phyloP scores from a whole-genome alignment of 1,140 invertebrate genomes.

The Drosophila neocordata region DNA sequence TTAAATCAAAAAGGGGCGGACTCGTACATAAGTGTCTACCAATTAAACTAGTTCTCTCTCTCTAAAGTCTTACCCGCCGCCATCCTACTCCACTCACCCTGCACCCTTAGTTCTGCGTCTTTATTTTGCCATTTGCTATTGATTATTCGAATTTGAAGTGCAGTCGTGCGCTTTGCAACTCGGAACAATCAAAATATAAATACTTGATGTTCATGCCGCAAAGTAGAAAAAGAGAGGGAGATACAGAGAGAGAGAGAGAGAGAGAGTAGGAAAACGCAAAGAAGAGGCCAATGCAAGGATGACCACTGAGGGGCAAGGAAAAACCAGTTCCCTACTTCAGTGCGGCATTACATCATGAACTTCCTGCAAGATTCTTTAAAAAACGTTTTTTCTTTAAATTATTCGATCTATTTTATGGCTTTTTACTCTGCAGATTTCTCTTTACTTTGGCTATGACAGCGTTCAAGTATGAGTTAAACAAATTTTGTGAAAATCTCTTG shows the following conservation, averaged over 20 bases:
- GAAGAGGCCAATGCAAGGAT: too few species aligned
- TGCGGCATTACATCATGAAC: conserved; percentile 8
- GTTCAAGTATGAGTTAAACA: background rate
- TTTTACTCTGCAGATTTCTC: too few species aligned
- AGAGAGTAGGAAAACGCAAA: background rate
- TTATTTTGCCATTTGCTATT: conserved; percentile 30
- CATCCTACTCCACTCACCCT: too few species aligned
- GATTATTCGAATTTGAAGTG: conserved; percentile 61
- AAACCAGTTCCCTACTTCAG: conserved; percentile 2
- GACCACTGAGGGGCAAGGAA: background rate
- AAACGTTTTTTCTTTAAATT: background rate
- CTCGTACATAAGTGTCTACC: too few species aligned
- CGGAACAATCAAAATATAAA: conserved; percentile 43
- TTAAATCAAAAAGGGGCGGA: background rate
- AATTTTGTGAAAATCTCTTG: too few species aligned
- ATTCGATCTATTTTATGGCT: background rate
- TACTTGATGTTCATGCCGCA: conserved; percentile 7
- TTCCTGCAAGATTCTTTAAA: background rate
- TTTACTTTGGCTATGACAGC: background rate
- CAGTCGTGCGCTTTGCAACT: conserved; percentile 47
- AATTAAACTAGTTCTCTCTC: background rate
- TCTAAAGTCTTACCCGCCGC: background rate
- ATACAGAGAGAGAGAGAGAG: background rate
- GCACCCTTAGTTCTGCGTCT: background rate
- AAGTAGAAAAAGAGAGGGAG: background rate